phyloP scores from a whole-genome alignment of 2,797 vertebrate genomes.

The Chelidonichthys spinosus region DNA sequence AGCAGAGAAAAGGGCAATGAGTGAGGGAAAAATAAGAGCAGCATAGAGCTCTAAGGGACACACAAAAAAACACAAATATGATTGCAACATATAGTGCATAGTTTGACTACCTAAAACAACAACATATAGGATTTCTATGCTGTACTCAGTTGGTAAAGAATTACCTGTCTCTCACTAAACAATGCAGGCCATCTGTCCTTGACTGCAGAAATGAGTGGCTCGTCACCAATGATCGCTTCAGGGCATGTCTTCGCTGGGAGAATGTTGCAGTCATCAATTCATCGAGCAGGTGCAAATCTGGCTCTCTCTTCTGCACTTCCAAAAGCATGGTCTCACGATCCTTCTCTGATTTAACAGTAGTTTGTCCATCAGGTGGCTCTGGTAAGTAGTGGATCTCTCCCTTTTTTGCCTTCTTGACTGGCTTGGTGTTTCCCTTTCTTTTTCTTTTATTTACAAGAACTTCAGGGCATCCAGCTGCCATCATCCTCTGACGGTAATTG shows the following conservation, averaged over 20 bases:
- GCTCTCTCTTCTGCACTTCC: slow-evolving; percentile 42
- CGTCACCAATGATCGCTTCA: slow-evolving; percentile 40
- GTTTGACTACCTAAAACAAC: not conserved
- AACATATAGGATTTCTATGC: not conserved
- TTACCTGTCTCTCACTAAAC: slow-evolving; percentile 48
- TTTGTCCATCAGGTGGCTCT: slow-evolving; percentile 40
- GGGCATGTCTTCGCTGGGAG: slow-evolving; percentile 39
- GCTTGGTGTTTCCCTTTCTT: not conserved
- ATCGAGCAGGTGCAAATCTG: slow-evolving; percentile 40
- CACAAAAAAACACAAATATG: no score
- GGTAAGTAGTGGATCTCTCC: slow-evolving; percentile 36
- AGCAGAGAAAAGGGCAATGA: no score
- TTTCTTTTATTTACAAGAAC: slow-evolving; percentile 55
- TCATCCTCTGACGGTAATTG: slow-evolving; percentile 49
- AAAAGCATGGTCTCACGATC: slow-evolving; percentile 23
- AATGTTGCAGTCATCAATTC: slow-evolving; percentile 49
- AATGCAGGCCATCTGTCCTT: slow-evolving; percentile 42
- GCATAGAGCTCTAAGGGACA: no score
- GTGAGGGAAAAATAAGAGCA: no score
- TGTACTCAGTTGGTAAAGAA: no score
- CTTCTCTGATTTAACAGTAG: slow-evolving; percentile 27
- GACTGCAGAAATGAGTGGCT: slow-evolving; percentile 37
- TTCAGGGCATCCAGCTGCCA: slow-evolving; percentile 49
- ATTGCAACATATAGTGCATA: no score
- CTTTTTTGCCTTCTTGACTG: slow-evolving; percentile 45